Evolutionary conservation across 2,888 invertebrate species (phyloP), one percentile per base, ranked within the genome.

Genomic region (Calliopum simillimum): DNA sequence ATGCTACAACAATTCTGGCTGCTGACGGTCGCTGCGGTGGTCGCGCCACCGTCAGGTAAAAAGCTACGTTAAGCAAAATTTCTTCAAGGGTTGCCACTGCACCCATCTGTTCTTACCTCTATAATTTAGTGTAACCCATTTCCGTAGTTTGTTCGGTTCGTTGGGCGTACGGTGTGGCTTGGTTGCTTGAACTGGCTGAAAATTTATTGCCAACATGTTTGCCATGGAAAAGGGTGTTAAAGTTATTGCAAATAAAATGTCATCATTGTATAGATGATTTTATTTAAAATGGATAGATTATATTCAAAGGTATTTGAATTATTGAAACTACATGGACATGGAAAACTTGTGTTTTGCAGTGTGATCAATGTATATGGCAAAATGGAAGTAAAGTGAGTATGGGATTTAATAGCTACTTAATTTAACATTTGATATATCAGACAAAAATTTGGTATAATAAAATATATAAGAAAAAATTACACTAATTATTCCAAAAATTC

Each of bases 1-100:
- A 76, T 75, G 73, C 73, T 33, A 33, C 33, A 8, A 33, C 33
- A 8, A 61, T 61, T 61, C 23, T 46, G 21, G 16, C 46, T 13
- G 46, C 16, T 13, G 23, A 14, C 61, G 61, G 33, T 33, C 33
- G 33, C 33, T 8, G 33, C 4, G 33, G 33, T 33, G 33, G 33
- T 33, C 33, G 33, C 8, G 5, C 8, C 8, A 33, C 33, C 33
- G 8, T 33, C 33, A 33, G 5, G 33, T 33, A 6, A 33, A 8
- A 33, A 8, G 5, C 33, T 33, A 33, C 33, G 8, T 33, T 5
- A 8, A 33, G 33, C 33, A 33, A 33, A 33, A 33, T 33, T 33
- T 8, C 8, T 33, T 6, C 33, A 33, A 33, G 33, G 33, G 33
- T 8, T 33, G 33, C 33, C 33, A 33, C 33, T 33, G 33, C 33